phyloP scores from a whole-genome alignment of 1,140 invertebrate genomes.

The Ditylenchus dipsaci region DNA sequence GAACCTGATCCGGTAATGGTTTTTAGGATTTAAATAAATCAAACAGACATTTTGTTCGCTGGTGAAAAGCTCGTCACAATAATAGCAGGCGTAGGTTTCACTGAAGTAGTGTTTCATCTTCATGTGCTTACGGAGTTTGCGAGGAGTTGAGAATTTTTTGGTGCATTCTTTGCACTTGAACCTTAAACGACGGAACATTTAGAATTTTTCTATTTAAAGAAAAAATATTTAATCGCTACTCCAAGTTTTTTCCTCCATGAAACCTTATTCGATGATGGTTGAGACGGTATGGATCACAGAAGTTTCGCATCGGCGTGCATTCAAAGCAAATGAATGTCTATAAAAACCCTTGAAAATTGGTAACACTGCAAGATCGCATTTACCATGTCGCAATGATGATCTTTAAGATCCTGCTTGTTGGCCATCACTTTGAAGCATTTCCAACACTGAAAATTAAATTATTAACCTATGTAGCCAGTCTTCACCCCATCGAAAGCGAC shows the following conservation, averaged over 20 bases:
- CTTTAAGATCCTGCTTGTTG: slow-evolving; percentile 35
- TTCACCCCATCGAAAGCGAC: too few species aligned
- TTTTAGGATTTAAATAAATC: slow-evolving; percentile 4
- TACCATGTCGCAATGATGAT: slow-evolving; percentile 55
- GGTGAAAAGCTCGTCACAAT: slow-evolving; percentile 56
- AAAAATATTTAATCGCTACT: not conserved
- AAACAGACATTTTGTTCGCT: slow-evolving; percentile 46
- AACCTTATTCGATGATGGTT: slow-evolving; percentile 50
- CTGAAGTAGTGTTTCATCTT: slow-evolving; percentile 58
- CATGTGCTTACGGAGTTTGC: slow-evolving; percentile 57
- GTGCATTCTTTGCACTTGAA: slow-evolving; percentile 57
- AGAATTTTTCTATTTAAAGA: too few species aligned
- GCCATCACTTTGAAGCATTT: slow-evolving; percentile 54
- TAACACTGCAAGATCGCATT: slow-evolving; percentile 8
- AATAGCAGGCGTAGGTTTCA: slow-evolving; percentile 56
- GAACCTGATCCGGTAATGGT: slow-evolving; percentile 14
- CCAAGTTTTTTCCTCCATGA: slow-evolving; percentile 54
- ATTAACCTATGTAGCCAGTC: too few species aligned
- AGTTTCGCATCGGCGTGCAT: slow-evolving; percentile 52
- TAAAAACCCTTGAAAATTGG: slow-evolving; percentile 4
- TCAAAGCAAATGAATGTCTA: slow-evolving; percentile 55
- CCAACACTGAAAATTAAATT: slow-evolving; percentile 25
- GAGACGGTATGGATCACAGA: slow-evolving; percentile 51
- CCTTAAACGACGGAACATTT: too few species aligned
- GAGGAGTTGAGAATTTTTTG: slow-evolving; percentile 55